Percentiles rank a stretch among this genome's conserved stretches.
These are phyloP conservation scores for Tetrax tetrax DNA, from an alignment of 2,113 vertebrate species.

Conservation along the genomic window DNA sequence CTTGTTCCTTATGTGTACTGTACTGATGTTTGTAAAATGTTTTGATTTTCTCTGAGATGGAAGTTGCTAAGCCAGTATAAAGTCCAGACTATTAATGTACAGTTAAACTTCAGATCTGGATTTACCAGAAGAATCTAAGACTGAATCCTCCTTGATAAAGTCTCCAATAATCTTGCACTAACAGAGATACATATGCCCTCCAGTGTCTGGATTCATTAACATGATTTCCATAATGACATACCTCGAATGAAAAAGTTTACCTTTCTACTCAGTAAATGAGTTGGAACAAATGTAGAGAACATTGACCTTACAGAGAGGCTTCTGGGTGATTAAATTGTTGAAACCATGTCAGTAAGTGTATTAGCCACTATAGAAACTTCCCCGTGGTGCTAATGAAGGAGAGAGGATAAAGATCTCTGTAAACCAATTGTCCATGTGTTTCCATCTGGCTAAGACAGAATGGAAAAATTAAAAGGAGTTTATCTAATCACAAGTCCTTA, in stretches of 20 bases:
- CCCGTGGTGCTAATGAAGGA: constrained; percentile 56
- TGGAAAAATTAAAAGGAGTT: constrained; percentile 46
- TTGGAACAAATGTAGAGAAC: constrained; percentile 67
- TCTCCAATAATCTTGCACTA: constrained; percentile 58
- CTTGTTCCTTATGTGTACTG: not conserved
- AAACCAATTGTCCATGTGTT: constrained; percentile 63
- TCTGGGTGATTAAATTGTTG: constrained; percentile 64
- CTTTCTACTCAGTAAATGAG: constrained; percentile 63
- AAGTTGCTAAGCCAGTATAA: not conserved
- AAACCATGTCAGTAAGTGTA: constrained; percentile 66
- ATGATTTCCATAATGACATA: constrained; percentile 65
- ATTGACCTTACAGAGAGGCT: constrained; percentile 62
- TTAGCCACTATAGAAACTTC: constrained; percentile 62
- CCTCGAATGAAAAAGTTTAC: constrained; percentile 67
- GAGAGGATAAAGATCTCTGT: constrained; percentile 59
- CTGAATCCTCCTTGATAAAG: constrained; percentile 33
- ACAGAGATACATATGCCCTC: constrained; percentile 55
- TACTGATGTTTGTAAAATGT: not conserved
- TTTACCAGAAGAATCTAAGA: constrained; percentile 16
- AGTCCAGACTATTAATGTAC: not conserved
- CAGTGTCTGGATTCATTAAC: constrained; percentile 62
- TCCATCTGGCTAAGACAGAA: constrained; percentile 43
- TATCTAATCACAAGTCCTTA: constrained; percentile 6
- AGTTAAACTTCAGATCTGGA: not conserved
- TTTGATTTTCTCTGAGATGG: not conserved